These are phyloP conservation scores for Caenorhabditis tropicalis DNA, from an alignment of 1,140 invertebrate species.

Conservation along the genomic window DNA sequence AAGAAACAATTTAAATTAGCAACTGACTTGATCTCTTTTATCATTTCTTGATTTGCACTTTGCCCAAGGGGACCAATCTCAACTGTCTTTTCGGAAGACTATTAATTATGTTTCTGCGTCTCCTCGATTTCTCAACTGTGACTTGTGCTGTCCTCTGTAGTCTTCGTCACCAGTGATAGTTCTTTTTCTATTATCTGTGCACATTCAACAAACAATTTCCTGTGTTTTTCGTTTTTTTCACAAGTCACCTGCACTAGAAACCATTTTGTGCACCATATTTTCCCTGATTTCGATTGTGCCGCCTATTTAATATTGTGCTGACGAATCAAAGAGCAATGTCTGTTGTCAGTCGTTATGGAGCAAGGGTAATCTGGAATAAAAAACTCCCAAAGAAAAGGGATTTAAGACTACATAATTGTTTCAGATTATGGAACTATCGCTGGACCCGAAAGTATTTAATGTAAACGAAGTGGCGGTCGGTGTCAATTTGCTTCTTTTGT, in stretches of 20 bases:
- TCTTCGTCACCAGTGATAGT: conserved; percentile 28
- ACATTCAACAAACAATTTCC: not conserved
- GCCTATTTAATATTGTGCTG: not conserved
- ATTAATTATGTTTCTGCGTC: conserved; percentile 9
- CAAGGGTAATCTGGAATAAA: conserved; percentile 10
- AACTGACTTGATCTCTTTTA: not conserved
- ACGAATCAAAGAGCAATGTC: conserved; percentile 16
- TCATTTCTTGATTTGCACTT: not conserved
- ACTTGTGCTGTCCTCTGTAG: not conserved
- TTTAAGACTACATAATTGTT: not conserved
- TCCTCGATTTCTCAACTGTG: not conserved
- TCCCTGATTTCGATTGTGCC: not conserved
- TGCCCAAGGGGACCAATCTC: conserved; percentile 17
- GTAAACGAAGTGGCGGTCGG: conserved; percentile 15
- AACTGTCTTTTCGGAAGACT: conserved; percentile 21
- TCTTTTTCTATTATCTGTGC: not conserved
- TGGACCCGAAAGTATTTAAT: conserved; percentile 41
- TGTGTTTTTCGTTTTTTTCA: not conserved
- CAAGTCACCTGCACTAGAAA: not conserved
- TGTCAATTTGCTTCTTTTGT: conserved; percentile 44
- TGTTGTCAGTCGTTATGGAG: conserved; percentile 5
- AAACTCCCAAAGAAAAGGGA: not conserved
- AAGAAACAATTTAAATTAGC: not conserved
- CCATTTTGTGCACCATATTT: not conserved
- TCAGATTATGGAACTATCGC: conserved; percentile 31